Evolutionary conservation across 2,888 invertebrate species (phyloP), one percentile per base, ranked within the genome.

Genomic region (Orthosia cruda): DNA sequence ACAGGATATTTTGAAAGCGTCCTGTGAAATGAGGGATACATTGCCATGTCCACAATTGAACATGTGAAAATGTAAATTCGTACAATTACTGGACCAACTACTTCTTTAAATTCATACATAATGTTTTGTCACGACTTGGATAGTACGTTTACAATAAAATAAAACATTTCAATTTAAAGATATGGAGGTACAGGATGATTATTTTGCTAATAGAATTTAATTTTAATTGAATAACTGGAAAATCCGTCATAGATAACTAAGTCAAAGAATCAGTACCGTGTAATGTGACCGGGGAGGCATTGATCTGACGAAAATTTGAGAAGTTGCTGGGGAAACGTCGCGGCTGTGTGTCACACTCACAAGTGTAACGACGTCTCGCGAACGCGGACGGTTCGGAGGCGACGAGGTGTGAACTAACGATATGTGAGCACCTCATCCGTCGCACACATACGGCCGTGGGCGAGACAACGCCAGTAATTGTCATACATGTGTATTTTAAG

Each of bases 401-500:
- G 92, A 91, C 92, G 92, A 95, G 92, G 93, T 95, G 95, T 94
- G 93, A 94, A 95, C 92, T 92, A 94, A 94, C 92, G 91, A 92
- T 92, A 94, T 92, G 93, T 92, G 92, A 92, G 89, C 93, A 92
- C 92, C 93, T 93, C 93, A 91, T 93, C 89, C 90, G 91, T 92
- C 91, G 89, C 89, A 89, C 90, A 88, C 83, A 85, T 87, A 80
- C 87, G 86, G 76, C 76, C 85, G 93, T 91, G 90, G 91, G 90
- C 90, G 92, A 91, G 89, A 93, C 94, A 92, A 85, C 89, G 86
- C 87, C 91, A 91, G 92, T 95, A 94, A 96, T 96, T 95, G 94
- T 94, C 93, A 93, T 92, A 96, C 96, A 95, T 92, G 93, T 94
- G 95, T 96, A 95, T 95, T 95, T 96, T 93, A 91, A 94, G 93